Conservation (phyloP, 2,113 vertebrate genomes). For the Menura novaehollandiae region DNA sequence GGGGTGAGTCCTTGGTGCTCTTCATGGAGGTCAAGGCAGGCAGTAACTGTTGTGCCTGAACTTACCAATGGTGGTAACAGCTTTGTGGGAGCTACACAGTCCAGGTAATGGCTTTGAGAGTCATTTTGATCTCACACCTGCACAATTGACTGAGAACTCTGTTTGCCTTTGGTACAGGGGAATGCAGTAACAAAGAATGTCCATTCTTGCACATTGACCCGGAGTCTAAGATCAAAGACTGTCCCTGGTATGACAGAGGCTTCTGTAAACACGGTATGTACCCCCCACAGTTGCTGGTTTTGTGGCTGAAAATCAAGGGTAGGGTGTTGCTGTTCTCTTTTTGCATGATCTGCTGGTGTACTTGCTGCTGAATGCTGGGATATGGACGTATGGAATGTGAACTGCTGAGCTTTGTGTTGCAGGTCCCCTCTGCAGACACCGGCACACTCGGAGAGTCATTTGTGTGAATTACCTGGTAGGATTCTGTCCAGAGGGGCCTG, state of each 20-base stretch:
- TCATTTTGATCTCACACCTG: not conserved
- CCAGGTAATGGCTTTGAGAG: not conserved
- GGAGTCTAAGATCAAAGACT: constrained; percentile 99
- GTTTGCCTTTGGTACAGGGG: constrained; percentile 77
- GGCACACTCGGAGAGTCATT: constrained; percentile 95
- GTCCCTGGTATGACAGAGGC: constrained; percentile 97
- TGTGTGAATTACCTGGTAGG: constrained; percentile 99
- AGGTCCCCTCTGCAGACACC: constrained; percentile 96
- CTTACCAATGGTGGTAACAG: not conserved
- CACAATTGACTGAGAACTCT: not conserved
- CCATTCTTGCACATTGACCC: constrained; percentile 98
- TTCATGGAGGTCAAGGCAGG: not conserved
- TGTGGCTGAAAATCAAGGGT: not conserved
- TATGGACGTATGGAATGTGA: fast-evolving
- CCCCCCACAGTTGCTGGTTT: not conserved
- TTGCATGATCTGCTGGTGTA: not conserved
- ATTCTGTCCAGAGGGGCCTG: constrained; percentile 94
- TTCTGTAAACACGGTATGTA: constrained; percentile 97
- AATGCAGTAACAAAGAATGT: constrained; percentile 99
- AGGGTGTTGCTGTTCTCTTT: not conserved
- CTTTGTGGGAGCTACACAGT: not conserved
- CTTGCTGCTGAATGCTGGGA: not conserved
- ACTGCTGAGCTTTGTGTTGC: constrained; percentile 31
- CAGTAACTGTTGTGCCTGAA: not conserved
- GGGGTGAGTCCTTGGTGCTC: not conserved